A percentile compares a stretch with the other conserved stretches of the same genome.
These are phyloP conservation scores for Stegodyphus dumicola DNA, from an alignment of 1,140 invertebrate species.

Conservation along the genomic window DNA sequence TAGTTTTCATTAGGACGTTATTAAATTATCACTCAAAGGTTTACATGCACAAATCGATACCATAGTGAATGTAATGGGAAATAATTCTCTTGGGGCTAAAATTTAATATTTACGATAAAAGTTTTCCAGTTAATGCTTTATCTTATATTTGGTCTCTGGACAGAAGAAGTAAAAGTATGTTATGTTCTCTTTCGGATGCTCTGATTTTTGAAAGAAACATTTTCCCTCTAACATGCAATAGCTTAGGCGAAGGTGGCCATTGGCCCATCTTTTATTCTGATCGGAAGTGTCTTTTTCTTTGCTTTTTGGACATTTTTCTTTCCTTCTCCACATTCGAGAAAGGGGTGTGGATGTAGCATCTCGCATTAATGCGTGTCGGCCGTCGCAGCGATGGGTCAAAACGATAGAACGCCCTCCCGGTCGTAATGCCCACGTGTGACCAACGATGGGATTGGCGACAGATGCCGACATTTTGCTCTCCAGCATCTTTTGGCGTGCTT, in stretches of 20 bases:
- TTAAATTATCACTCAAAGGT: too few species aligned
- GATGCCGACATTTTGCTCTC: conserved; percentile 34
- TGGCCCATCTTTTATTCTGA: neutral
- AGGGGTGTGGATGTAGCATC: conserved; percentile 52
- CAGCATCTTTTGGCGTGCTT: conserved; percentile 27
- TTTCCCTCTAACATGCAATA: too few species aligned
- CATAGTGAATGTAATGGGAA: too few species aligned
- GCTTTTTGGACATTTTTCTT: neutral
- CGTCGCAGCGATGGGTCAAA: conserved; percentile 36
- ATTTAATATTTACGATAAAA: too few species aligned
- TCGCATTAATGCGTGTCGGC: conserved; percentile 54
- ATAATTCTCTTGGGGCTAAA: too few species aligned
- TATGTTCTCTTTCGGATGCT: too few species aligned
- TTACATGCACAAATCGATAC: too few species aligned
- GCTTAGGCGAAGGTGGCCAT: too few species aligned
- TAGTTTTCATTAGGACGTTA: too few species aligned
- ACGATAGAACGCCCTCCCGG: conserved; percentile 45
- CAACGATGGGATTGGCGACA: conserved; percentile 53
- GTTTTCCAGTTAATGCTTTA: too few species aligned
- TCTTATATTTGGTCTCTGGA: neutral
- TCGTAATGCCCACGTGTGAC: conserved; percentile 57
- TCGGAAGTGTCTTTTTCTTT: conserved; percentile 3
- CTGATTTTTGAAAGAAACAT: too few species aligned
- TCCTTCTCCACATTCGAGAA: neutral
- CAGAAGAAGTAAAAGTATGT: neutral